Evolutionary conservation across 2,888 invertebrate genomes (phyloP).

Genomic region (Xylophagus ater): DNA sequence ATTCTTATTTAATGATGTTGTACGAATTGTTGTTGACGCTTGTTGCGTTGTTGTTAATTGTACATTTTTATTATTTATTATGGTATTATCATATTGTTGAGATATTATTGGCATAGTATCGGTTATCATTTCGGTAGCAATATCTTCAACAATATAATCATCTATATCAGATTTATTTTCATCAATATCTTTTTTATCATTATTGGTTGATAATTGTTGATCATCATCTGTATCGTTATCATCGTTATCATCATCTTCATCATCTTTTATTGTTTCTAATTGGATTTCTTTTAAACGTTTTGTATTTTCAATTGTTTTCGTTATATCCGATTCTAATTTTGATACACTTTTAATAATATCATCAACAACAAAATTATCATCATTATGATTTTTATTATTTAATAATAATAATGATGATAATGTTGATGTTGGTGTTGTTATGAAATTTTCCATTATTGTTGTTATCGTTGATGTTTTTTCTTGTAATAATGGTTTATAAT

Average conservation of each 20-base stretch:
- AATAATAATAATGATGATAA: neutral
- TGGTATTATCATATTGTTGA: conserved; percentile 16
- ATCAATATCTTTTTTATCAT: conserved; percentile 7
- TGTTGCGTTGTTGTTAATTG: conserved; percentile 13
- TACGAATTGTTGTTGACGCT: conserved; percentile 15
- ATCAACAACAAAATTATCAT: conserved; percentile 23
- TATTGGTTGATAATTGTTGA: no score
- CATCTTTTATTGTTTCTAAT: conserved; percentile 15
- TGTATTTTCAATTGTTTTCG: conserved; percentile 39
- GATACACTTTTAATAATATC: conserved; percentile 37
- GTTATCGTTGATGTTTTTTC: neutral
- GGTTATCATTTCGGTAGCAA: neutral
- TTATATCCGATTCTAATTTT: conserved; percentile 37
- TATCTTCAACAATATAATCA: neutral
- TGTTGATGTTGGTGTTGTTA: neutral
- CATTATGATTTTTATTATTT: neutral
- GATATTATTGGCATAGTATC: conserved; percentile 13
- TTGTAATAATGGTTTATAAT: conserved; percentile 18
- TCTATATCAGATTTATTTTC: conserved; percentile 4
- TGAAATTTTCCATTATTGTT: conserved; percentile 3
- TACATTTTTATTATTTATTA: no score
- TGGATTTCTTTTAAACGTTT: conserved; percentile 33
- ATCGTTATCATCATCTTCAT: conserved; percentile 22
- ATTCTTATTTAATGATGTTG: no score
- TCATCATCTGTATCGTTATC: conserved; percentile 19